Evolutionary conservation across 2,888 invertebrate species (phyloP).

Genomic region (Cephus rjabovi): DNA sequence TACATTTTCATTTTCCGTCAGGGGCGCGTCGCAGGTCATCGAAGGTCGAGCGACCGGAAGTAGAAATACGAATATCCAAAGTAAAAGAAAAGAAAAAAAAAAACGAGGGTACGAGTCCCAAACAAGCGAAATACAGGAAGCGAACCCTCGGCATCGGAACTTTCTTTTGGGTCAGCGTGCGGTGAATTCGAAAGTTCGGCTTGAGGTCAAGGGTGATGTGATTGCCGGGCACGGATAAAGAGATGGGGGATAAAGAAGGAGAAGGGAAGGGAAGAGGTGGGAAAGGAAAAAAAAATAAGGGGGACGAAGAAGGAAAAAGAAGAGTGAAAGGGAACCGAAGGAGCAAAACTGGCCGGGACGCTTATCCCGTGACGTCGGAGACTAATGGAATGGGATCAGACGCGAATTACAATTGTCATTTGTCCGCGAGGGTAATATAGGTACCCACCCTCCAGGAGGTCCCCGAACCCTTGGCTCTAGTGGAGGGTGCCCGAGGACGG

Average conservation of each 20-base stretch:
- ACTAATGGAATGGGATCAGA: neutral
- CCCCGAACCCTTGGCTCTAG: slow-evolving; percentile 17
- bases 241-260: neutral
- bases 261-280: neutral
- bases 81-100: neutral
- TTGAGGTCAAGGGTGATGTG: neutral
- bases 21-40: neutral
- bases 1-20: neutral
- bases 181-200: neutral
- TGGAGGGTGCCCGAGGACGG: neutral
- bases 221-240: neutral
- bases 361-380: neutral
- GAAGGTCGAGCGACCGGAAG: neutral
- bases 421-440: slow-evolving; percentile 45
- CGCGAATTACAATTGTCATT: slow-evolving; percentile 47
- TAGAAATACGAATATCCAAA: neutral
- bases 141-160: neutral
- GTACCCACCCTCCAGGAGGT: slow-evolving; percentile 32
- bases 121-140: neutral
- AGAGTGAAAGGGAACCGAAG: neutral
- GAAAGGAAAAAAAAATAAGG: neutral
- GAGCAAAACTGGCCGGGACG: neutral
- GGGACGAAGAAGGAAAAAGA: neutral
- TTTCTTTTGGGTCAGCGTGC: neutral
- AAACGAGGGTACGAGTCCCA: neutral